phyloP scores from a whole-genome alignment of 2,888 invertebrate genomes.

The Eupithecia exiguata region DNA sequence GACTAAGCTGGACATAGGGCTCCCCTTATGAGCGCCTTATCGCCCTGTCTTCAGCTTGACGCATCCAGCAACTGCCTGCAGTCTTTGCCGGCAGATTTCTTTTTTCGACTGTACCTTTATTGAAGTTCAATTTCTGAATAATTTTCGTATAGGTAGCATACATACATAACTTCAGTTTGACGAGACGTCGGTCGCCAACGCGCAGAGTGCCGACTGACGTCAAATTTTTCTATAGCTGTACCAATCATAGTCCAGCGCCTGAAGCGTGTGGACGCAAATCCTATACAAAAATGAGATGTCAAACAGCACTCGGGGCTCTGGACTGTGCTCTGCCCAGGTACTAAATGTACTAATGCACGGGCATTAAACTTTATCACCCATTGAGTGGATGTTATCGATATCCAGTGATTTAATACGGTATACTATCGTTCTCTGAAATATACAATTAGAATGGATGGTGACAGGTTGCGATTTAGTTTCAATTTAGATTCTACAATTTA shows the following conservation, averaged over 20 bases:
- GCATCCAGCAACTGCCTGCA: no score
- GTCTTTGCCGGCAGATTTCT: no score
- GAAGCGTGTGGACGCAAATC: not conserved
- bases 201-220: no score
- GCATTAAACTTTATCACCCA: conserved; percentile 41
- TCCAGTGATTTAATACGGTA: conserved; percentile 39
- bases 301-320: not conserved
- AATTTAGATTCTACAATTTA: conserved; percentile 40
- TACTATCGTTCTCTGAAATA: conserved; percentile 35
- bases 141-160: not conserved
- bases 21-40: no score
- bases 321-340: conserved; percentile 13
- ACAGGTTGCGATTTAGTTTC: conserved; percentile 23
- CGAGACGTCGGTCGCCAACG: not conserved
- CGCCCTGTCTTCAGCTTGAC: no score
- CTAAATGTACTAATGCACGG: conserved; percentile 21
- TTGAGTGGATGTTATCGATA: conserved; percentile 40
- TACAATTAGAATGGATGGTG: conserved; percentile 31
- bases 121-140: not conserved
- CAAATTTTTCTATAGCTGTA: no score
- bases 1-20: no score
- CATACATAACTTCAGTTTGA: not conserved
- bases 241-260: not conserved
- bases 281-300: not conserved
- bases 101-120: not conserved